These are phyloP conservation scores for Gorsachius magnificus DNA, from an alignment of 2,797 vertebrate genomes.

Conservation along the genomic window DNA sequence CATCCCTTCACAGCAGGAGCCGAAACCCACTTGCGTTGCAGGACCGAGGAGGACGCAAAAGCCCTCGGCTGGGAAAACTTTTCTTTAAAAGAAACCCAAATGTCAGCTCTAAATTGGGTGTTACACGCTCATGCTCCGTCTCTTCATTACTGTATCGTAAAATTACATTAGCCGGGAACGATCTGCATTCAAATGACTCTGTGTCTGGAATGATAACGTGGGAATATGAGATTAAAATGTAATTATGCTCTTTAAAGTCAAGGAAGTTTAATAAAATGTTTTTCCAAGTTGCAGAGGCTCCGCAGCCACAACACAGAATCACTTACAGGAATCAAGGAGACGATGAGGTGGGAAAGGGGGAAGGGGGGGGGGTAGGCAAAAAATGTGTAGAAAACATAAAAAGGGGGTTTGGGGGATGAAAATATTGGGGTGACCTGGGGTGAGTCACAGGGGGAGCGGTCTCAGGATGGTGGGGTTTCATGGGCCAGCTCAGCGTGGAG, in stretches of 20 bases:
- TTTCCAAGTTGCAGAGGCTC: conserved; percentile 44
- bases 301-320: conserved; percentile 28
- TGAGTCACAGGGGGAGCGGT: too few relatives aligned
- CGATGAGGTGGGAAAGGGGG: background rate
- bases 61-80: conserved; percentile 18
- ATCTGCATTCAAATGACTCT: conserved; percentile 67
- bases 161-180: conserved; percentile 59
- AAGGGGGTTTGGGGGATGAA: background rate
- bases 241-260: conserved; percentile 74
- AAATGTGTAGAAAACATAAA: background rate
- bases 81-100: conserved; percentile 48
- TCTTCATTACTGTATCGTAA: conserved; percentile 69
- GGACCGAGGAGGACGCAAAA: background rate
- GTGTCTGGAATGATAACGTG: conserved; percentile 72
- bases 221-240: conserved; percentile 74
- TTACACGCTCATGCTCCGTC: background rate
- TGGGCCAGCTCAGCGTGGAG: background rate
- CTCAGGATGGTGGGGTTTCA: background rate
- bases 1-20: background rate
- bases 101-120: conserved; percentile 62
- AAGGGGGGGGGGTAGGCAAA: background rate
- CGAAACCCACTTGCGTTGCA: background rate
- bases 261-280: conserved; percentile 75
- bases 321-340: conserved; percentile 63
- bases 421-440: background rate